Conservation (phyloP, 2,888 invertebrate species). For the Ashinkailepas kermadecensis region DNA sequence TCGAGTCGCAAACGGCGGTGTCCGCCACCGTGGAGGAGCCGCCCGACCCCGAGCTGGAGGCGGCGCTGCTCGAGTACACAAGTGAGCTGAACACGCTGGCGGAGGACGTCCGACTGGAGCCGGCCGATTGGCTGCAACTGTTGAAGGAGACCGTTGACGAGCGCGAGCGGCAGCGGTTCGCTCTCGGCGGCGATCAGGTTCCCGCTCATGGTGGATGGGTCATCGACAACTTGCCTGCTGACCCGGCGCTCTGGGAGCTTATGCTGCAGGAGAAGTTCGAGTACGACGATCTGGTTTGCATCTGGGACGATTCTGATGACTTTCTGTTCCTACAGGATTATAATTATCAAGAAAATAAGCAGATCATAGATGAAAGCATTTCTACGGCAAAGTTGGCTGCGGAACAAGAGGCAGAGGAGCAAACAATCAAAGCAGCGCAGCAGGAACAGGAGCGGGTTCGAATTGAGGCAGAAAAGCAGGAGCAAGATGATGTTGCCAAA, state of each 20-base stretch:
- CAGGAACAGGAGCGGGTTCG: background rate
- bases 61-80: background rate
- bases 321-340: background rate
- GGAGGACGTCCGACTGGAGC: background rate
- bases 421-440: background rate
- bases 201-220: constrained; percentile 16
- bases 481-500: background rate
- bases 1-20: background rate
- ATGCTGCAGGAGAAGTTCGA: constrained; percentile 7
- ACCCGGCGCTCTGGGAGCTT: background rate
- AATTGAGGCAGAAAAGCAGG: background rate
- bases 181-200: too few species aligned
- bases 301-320: constrained; percentile 8
- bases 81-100: background rate
- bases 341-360: background rate
- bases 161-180: background rate
- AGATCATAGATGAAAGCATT: background rate
- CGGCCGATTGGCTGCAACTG: background rate
- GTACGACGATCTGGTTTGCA: constrained; percentile 7
- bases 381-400: background rate
- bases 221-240: background rate
- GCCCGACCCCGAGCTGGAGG: constrained; percentile 11
- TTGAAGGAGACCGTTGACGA: background rate
- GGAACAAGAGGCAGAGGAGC: background rate
- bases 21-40: background rate